Conservation (phyloP, 2,797 vertebrate genomes). For the Microhierax caerulescens region DNA sequence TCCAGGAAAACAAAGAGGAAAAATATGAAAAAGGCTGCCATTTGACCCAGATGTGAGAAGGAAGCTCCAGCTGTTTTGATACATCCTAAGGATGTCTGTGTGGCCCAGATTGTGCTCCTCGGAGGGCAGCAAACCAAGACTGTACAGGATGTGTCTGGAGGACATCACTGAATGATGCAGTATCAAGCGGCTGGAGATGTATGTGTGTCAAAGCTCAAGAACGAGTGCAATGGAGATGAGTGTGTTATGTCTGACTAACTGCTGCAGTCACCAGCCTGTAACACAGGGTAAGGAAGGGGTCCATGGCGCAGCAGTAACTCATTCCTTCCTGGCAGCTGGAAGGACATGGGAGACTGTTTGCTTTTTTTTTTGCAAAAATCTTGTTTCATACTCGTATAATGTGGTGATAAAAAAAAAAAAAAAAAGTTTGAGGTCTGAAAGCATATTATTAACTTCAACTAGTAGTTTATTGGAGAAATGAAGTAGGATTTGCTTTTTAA, state of each 20-base stretch:
- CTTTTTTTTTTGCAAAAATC: neutral
- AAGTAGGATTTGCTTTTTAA: neutral
- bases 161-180: neutral
- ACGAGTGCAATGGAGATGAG: neutral
- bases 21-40: neutral
- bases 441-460: neutral
- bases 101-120: neutral
- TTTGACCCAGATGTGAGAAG: neutral
- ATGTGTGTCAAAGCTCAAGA: neutral
- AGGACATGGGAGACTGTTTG: neutral
- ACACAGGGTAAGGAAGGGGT: neutral
- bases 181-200: neutral
- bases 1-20: neutral
- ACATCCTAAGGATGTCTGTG: conserved; percentile 27
- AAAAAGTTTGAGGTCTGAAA: neutral
- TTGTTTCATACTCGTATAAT: neutral
- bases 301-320: rapidly evolving
- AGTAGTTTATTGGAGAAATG: neutral
- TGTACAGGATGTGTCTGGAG: neutral
- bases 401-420: too few species aligned
- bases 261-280: neutral
- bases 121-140: neutral
- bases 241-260: neutral
- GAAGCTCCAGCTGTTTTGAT: neutral
- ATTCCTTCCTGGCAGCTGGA: neutral